Conservation (phyloP, 2,797 vertebrate genomes). For the Molossus molossus region DNA sequence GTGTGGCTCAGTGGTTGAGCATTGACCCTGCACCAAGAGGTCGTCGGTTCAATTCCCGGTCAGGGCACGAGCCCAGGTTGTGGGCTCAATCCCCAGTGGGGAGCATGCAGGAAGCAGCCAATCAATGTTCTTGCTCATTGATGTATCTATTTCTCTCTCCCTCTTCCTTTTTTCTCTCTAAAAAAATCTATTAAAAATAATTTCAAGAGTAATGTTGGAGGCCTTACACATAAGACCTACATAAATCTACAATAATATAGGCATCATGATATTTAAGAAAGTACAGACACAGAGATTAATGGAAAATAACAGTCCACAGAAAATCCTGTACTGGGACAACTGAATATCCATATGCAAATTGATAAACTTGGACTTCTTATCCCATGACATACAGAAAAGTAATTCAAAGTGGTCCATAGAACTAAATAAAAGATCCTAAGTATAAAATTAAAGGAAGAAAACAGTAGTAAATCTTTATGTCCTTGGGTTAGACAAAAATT, state of each 20-base stretch:
- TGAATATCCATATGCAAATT: background rate
- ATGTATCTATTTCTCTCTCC: too few relatives aligned
- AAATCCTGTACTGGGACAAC: background rate
- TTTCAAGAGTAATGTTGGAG: background rate
- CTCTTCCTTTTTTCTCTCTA: too few relatives aligned
- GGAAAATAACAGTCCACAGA: background rate
- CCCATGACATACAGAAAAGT: background rate
- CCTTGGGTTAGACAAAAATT: background rate
- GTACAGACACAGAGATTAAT: background rate
- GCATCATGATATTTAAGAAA: background rate
- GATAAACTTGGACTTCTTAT: background rate
- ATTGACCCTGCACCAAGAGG: background rate
- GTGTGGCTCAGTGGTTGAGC: too few relatives aligned
- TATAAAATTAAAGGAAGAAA: conserved; percentile 34
- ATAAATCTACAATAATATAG: conserved; percentile 15
- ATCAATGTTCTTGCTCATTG: too few relatives aligned
- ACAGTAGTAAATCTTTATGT: conserved; percentile 19
- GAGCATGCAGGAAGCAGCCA: too few relatives aligned
- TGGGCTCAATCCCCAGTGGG: too few relatives aligned
- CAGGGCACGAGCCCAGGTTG: too few relatives aligned
- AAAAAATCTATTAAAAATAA: background rate
- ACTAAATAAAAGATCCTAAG: background rate
- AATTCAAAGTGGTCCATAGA: background rate
- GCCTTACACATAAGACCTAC: background rate
- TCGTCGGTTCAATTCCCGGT: too few relatives aligned